These are phyloP conservation scores for Torymus aiolomorphi DNA, from an alignment of 2,888 invertebrate genomes.

Conservation along the genomic window DNA sequence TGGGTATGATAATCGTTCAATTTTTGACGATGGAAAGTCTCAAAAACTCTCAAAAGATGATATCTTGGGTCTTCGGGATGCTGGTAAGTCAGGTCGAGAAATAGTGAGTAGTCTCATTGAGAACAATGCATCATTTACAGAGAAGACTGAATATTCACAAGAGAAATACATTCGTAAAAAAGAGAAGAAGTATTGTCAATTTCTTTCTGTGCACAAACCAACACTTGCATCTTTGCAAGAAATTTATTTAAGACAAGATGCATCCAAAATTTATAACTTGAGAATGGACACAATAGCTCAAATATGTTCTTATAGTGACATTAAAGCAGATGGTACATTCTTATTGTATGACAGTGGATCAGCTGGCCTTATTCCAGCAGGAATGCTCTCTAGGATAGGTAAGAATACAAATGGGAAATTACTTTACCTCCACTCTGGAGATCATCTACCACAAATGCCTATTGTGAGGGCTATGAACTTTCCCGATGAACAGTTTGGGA, in stretches of 20 bases:
- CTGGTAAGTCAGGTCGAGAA: slow-evolving; percentile 86
- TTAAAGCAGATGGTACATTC: slow-evolving; percentile 86
- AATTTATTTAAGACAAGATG: slow-evolving; percentile 89
- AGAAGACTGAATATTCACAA: slow-evolving; percentile 94
- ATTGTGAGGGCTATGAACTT: slow-evolving; percentile 89
- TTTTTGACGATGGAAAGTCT: slow-evolving; percentile 86
- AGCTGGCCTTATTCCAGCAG: slow-evolving; percentile 89
- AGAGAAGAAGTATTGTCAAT: slow-evolving; percentile 93
- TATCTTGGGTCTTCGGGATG: slow-evolving; percentile 86
- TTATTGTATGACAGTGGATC: slow-evolving; percentile 93
- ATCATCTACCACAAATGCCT: slow-evolving; percentile 84
- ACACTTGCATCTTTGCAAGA: slow-evolving; percentile 89
- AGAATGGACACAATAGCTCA: slow-evolving; percentile 93
- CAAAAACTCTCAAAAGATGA: slow-evolving; percentile 90
- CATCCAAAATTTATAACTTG: slow-evolving; percentile 85
- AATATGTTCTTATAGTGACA: slow-evolving; percentile 87
- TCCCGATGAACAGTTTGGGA: slow-evolving; percentile 81
- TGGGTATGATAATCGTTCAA: slow-evolving; percentile 89
- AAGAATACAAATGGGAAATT: slow-evolving; percentile 80
- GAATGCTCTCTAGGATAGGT: slow-evolving; percentile 87
- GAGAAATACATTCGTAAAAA: slow-evolving; percentile 97
- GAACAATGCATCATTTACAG: slow-evolving; percentile 92
- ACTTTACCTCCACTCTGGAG: slow-evolving; percentile 88
- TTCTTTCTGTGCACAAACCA: slow-evolving; percentile 87
- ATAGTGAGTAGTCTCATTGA: slow-evolving; percentile 92